Percentiles rank a stretch among this genome's conserved stretches.
Conservation (phyloP, 2,888 invertebrate species). For the Cosmia trapezina region DNA sequence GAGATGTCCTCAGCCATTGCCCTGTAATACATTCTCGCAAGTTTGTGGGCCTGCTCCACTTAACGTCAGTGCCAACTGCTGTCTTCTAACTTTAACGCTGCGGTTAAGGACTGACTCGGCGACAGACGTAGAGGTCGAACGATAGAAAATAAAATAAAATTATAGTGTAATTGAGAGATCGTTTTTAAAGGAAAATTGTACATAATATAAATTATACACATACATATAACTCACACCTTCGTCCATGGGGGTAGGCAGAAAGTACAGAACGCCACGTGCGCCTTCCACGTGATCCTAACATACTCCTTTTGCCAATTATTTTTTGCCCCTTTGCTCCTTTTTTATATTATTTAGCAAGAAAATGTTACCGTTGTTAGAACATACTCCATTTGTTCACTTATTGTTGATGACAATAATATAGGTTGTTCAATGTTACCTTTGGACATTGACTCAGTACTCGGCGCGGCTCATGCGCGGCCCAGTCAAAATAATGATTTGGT, state of each 20-base stretch:
- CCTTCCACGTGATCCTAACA: too few species aligned
- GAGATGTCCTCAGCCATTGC: slow-evolving; percentile 36
- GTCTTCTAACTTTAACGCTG: slow-evolving; percentile 52
- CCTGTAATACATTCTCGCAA: slow-evolving; percentile 43
- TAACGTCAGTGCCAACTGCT: slow-evolving; percentile 56
- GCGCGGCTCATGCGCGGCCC: too few species aligned
- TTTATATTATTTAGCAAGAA: neutral
- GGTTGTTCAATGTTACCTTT: too few species aligned
- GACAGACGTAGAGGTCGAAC: slow-evolving; percentile 16
- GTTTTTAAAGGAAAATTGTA: neutral
- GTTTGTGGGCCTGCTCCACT: slow-evolving; percentile 53
- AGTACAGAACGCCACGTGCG: too few species aligned
- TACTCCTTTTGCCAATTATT: too few species aligned
- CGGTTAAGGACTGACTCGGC: slow-evolving; percentile 24
- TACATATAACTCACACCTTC: too few species aligned
- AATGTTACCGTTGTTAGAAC: neutral
- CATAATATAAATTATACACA: too few species aligned
- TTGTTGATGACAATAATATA: neutral
- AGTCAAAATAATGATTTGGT: too few species aligned
- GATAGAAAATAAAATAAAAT: slow-evolving; percentile 16
- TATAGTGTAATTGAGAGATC: neutral
- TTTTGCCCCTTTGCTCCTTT: too few species aligned
- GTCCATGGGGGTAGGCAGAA: too few species aligned
- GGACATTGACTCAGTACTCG: too few species aligned
- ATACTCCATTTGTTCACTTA: neutral